A percentile compares a stretch with the other conserved stretches of the same genome.
Conservation (phyloP, 1,140 invertebrate genomes). For the Neelides sp. region DNA sequence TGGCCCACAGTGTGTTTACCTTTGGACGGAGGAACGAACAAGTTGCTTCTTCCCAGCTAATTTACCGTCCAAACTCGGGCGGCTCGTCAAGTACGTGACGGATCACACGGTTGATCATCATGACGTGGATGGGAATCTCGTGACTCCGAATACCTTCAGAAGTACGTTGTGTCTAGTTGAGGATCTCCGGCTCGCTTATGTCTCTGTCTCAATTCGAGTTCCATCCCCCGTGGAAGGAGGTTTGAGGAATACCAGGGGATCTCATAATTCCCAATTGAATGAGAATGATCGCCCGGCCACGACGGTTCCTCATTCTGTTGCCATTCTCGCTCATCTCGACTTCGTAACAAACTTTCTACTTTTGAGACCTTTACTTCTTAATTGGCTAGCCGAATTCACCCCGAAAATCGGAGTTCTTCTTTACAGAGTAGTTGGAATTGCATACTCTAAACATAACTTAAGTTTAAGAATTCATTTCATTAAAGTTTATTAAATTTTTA, state of each 20-base stretch:
- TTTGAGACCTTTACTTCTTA: conserved; percentile 23
- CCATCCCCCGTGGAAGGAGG: not conserved
- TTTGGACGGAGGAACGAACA: conserved; percentile 30
- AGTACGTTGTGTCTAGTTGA: conserved; percentile 27
- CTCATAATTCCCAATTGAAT: not conserved
- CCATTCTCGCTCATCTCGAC: conserved; percentile 23
- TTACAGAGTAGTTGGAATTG: conserved; percentile 20
- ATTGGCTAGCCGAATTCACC: conserved; percentile 28
- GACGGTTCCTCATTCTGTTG: conserved; percentile 27
- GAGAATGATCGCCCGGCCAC: conserved; percentile 14
- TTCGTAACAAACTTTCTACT: conserved; percentile 26
- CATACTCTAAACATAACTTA: not conserved
- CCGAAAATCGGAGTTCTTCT: conserved; percentile 29
- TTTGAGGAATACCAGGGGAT: not conserved
- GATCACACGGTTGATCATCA: conserved; percentile 32
- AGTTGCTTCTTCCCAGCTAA: conserved; percentile 24
- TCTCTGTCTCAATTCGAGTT: conserved; percentile 25
- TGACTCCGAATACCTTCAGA: conserved; percentile 13
- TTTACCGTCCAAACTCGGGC: conserved; percentile 1
- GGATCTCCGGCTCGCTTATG: conserved; percentile 23
- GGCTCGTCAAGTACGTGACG: conserved; percentile 29
- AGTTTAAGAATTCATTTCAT: not conserved
- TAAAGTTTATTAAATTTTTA: conserved; percentile 4
- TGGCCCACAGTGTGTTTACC: conserved; percentile 29
- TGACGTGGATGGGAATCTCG: conserved; percentile 20